A percentile compares a stretch with the other conserved stretches of the same genome.
Evolutionary conservation across 2,888 invertebrate genomes (phyloP).

Genomic region (Drosophila meridionalis): DNA sequence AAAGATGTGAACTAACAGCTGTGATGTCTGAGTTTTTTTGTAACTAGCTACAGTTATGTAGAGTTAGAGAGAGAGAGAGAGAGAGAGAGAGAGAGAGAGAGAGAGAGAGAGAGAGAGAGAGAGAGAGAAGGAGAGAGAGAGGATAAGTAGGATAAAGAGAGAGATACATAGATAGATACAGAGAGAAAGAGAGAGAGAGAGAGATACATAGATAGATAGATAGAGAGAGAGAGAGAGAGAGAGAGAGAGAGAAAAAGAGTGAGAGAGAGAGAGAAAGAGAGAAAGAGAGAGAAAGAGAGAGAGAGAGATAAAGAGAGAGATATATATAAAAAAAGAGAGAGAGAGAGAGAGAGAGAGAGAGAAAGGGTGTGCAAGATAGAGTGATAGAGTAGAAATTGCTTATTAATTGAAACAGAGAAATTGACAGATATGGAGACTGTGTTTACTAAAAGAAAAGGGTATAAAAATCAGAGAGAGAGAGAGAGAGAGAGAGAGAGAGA

Average conservation of each 20-base stretch:
- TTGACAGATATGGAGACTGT: neutral
- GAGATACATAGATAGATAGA: neutral
- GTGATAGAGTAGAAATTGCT: neutral
- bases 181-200: neutral
- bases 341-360: neutral
- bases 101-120: neutral
- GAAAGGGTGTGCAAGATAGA: neutral
- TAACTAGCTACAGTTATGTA: neutral
- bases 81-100: neutral
- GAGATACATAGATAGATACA: neutral
- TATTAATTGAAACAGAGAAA: neutral
- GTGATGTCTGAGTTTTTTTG: too few species aligned
- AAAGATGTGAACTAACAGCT: neutral
- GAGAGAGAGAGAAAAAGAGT: neutral
- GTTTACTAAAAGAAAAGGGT: too few species aligned
- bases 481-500: neutral
- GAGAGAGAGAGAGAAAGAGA: neutral
- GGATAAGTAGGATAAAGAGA: too few species aligned
- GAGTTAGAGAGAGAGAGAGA: neutral
- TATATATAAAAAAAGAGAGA: neutral
- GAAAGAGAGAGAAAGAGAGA: neutral
- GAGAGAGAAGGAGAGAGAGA: neutral
- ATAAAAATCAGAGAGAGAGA: too few species aligned
- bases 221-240: too few species aligned
- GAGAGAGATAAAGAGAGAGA: neutral